Evolutionary conservation across 1,140 invertebrate species (phyloP).

Genomic region (Bursaphelenchus mucronatus): DNA sequence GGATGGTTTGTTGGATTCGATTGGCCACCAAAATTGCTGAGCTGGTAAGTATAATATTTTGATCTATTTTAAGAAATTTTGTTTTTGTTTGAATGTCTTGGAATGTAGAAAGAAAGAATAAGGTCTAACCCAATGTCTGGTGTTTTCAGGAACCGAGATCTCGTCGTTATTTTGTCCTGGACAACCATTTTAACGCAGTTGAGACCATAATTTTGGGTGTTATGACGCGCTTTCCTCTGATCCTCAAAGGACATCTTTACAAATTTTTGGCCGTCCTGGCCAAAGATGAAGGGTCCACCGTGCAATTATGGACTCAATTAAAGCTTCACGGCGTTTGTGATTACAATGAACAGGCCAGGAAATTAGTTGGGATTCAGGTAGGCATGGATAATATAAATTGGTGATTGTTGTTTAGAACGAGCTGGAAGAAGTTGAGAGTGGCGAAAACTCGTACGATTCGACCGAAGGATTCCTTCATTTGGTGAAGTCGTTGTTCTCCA

Average conservation of each 20-base stretch:
- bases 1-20: constrained; percentile 18
- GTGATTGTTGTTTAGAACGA: not conserved
- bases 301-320: constrained; percentile 1
- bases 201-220: constrained; percentile 12
- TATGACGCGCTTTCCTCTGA: not conserved
- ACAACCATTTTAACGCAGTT: constrained; percentile 19
- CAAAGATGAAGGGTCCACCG: constrained; percentile 2
- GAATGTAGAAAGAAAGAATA: too few relatives aligned
- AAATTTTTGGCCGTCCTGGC: constrained; percentile 15
- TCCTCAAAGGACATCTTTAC: constrained; percentile 12
- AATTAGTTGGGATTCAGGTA: constrained; percentile 10
- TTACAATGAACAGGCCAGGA: not conserved
- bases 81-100: not conserved
- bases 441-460: not conserved
- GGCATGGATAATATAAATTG: not conserved
- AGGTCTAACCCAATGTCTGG: too few relatives aligned
- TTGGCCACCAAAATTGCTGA: constrained; percentile 11
- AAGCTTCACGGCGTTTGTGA: constrained; percentile 9
- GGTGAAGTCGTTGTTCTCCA: constrained; percentile 9
- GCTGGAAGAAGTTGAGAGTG: constrained; percentile 12
- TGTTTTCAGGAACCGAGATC: constrained; percentile 3
- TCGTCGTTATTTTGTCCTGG: constrained; percentile 16
- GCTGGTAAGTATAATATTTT: not conserved
- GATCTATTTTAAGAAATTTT: not conserved
- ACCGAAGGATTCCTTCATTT: constrained; percentile 4